A percentile compares a stretch with the other conserved stretches of the same genome.
Conservation (phyloP, 1,140 invertebrate genomes). For the Bombus affinis region DNA sequence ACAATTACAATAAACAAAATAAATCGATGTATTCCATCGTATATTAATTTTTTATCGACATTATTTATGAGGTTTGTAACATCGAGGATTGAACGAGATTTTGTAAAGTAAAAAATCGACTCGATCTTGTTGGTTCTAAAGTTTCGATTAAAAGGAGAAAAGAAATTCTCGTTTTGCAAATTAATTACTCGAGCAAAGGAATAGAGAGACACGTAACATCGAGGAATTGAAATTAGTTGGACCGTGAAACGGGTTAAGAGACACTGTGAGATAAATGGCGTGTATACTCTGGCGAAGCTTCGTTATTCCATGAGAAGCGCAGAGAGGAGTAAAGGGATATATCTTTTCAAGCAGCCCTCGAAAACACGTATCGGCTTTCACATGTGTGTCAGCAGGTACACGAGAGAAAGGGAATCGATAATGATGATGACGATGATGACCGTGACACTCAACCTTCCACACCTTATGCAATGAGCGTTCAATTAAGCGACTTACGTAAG, state of each 20-base stretch:
- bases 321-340: background rate
- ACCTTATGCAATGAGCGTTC: slow-evolving; percentile 51
- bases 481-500: slow-evolving; percentile 62
- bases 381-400: slow-evolving; percentile 45
- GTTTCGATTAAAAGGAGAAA: background rate
- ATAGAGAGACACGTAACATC: background rate
- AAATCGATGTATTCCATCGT: too few relatives aligned
- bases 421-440: slow-evolving; percentile 48
- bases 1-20: too few relatives aligned
- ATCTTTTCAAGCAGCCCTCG: background rate
- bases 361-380: slow-evolving; percentile 17
- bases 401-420: background rate
- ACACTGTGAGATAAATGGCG: slow-evolving; percentile 6
- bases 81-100: too few relatives aligned
- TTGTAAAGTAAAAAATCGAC: background rate
- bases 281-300: background rate
- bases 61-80: too few relatives aligned
- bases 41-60: too few relatives aligned
- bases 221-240: background rate
- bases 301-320: slow-evolving; percentile 14
- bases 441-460: slow-evolving; percentile 75
- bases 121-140: background rate
- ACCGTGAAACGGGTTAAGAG: slow-evolving; percentile 35
- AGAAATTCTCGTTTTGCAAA: too few relatives aligned
- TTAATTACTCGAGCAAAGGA: background rate